Evolutionary conservation across 2,113 vertebrate genomes (phyloP).

Genomic region (Xenopus laevis): DNA sequence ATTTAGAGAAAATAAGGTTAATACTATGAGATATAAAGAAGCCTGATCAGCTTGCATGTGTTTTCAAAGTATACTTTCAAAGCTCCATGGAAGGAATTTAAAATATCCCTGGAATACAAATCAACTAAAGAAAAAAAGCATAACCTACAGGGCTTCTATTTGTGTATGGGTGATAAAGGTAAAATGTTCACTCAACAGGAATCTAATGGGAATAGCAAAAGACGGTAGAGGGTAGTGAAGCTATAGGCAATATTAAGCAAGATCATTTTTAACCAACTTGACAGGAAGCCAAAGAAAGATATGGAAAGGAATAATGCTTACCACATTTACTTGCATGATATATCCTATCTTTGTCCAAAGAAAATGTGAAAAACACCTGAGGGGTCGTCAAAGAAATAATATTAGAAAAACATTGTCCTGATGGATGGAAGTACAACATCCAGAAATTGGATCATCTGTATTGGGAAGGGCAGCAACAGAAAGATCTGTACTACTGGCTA

Average conservation of each 20-base stretch:
- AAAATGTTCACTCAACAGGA: slow-evolving; percentile 25
- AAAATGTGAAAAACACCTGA: slow-evolving; percentile 16
- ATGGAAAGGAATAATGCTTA: slow-evolving; percentile 20
- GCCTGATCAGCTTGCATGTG: too few species aligned
- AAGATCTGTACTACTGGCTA: slow-evolving; percentile 9
- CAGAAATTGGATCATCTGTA: slow-evolving; percentile 1
- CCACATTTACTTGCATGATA: slow-evolving; percentile 15
- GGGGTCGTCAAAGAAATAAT: slow-evolving; percentile 20
- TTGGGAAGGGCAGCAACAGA: background rate
- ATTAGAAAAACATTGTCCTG: slow-evolving; percentile 18
- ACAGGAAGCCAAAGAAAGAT: slow-evolving; percentile 23
- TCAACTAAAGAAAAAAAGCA: slow-evolving; percentile 28
- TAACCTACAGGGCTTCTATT: slow-evolving; percentile 27
- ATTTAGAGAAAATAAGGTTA: background rate
- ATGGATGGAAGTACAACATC: slow-evolving; percentile 4
- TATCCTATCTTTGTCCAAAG: slow-evolving; percentile 12
- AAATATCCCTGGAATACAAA: slow-evolving; percentile 20
- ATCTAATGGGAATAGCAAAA: slow-evolving; percentile 33
- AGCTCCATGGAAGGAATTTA: slow-evolving; percentile 14
- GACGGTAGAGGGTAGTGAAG: slow-evolving; percentile 17
- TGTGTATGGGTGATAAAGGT: slow-evolving; percentile 37
- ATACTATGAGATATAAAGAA: background rate
- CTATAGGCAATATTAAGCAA: slow-evolving; percentile 30
- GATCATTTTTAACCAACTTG: slow-evolving; percentile 32
- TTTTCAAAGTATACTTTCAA: background rate